These are phyloP conservation scores for Micrasema minimum DNA, from an alignment of 1,140 invertebrate genomes.

Conservation along the genomic window DNA sequence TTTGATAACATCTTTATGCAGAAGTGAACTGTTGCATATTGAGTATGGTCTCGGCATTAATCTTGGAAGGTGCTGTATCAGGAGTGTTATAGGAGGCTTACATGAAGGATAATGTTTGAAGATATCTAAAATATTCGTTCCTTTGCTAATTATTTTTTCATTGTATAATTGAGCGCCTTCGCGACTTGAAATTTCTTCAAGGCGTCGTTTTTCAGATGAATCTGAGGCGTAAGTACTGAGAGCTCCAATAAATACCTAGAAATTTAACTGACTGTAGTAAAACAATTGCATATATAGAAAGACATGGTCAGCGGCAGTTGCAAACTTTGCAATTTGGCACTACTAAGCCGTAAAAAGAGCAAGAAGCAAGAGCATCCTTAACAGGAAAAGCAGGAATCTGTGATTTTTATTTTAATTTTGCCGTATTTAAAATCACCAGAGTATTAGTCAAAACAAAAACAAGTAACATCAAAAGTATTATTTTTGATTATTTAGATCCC, in stretches of 20 bases:
- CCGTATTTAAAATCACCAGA: no score
- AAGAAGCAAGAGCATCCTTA: no score
- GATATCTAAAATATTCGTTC: conserved; percentile 73
- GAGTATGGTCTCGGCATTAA: conserved; percentile 84
- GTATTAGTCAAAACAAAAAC: no score
- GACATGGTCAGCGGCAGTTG: no score
- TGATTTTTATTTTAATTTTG: no score
- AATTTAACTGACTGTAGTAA: no score
- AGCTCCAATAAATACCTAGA: conserved; percentile 72
- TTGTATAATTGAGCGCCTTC: conserved; percentile 74
- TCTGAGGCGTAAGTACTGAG: conserved; percentile 71
- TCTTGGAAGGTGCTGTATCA: conserved; percentile 79
- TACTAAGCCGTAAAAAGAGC: no score
- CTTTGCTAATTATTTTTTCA: conserved; percentile 69
- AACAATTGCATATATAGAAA: no score
- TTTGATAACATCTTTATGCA: conserved; percentile 63
- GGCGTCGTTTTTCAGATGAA: conserved; percentile 69
- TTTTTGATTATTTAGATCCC: no score
- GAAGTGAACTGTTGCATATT: conserved; percentile 75
- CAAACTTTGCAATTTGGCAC: no score
- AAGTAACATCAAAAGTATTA: no score
- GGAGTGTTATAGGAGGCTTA: conserved; percentile 70
- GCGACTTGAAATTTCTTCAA: conserved; percentile 73
- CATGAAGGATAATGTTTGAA: conserved; percentile 73
- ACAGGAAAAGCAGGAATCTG: no score